A percentile compares a stretch with the other conserved stretches of the same genome.
Evolutionary conservation across 1,140 invertebrate genomes (phyloP).

Genomic region (Phenacoccus solenopsis): DNA sequence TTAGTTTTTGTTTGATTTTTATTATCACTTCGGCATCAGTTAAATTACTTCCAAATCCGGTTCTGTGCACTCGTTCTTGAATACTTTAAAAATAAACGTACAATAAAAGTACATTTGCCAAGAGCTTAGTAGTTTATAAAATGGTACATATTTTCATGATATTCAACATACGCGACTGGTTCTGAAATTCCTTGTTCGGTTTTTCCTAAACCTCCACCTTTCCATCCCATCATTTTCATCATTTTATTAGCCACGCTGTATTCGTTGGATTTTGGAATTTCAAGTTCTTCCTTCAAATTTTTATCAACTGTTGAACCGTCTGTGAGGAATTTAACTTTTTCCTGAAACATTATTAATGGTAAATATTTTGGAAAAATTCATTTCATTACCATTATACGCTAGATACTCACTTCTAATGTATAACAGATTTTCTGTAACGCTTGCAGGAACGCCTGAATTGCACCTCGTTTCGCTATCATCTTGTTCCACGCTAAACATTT

Average conservation of each 20-base stretch:
- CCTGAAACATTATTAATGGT: not conserved
- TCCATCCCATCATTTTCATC: slow-evolving; percentile 23
- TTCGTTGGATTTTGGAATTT: not conserved
- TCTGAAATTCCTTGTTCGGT: slow-evolving; percentile 17
- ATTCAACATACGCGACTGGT: slow-evolving; percentile 18
- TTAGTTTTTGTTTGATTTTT: not conserved
- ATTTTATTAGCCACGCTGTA: slow-evolving; percentile 20
- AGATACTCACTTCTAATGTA: not conserved
- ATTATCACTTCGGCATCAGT: not conserved
- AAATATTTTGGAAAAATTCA: not conserved
- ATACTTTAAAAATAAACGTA: not conserved
- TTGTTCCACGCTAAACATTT: not conserved
- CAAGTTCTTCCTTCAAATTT: not conserved
- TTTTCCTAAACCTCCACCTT: slow-evolving; percentile 21
- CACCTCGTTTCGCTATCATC: not conserved
- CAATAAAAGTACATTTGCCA: not conserved
- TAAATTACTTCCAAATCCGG: not conserved
- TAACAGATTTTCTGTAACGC: not conserved
- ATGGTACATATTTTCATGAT: not conserved
- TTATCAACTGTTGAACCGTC: slow-evolving; percentile 1
- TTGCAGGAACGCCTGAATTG: not conserved
- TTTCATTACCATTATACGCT: not conserved
- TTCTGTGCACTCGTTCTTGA: not conserved
- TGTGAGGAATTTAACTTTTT: not conserved
- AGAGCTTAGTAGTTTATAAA: no score